Conservation (phyloP, 2,113 vertebrate species). For the Stomatorhinus ivindoensis region DNA sequence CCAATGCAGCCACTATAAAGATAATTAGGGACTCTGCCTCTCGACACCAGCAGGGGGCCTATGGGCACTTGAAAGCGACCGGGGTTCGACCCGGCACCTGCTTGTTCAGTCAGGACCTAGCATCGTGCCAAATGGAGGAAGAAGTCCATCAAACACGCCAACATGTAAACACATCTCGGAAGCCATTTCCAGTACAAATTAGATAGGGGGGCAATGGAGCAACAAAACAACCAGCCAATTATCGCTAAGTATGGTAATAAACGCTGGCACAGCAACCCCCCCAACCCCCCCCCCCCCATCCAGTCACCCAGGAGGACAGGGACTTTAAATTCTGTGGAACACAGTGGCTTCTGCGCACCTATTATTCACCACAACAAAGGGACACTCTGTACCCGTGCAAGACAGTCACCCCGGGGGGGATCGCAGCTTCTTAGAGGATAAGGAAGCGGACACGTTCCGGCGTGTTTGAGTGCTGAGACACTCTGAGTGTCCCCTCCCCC, state of each 20-base stretch:
- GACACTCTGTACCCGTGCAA: background rate
- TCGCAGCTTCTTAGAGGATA: background rate
- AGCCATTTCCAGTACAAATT: constrained; percentile 13
- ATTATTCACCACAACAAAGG: too few species aligned
- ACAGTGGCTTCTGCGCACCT: too few species aligned
- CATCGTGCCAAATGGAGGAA: background rate
- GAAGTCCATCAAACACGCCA: background rate
- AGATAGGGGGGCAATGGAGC: constrained; percentile 23
- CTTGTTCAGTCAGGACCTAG: background rate
- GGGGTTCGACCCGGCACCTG: background rate
- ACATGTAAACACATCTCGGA: background rate
- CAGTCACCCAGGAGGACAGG: too few species aligned
- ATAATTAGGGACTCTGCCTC: constrained; percentile 15
- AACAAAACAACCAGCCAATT: constrained; percentile 21
- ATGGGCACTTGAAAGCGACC: background rate
- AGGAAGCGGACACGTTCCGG: background rate
- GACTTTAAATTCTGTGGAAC: too few species aligned
- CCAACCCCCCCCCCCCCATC: background rate
- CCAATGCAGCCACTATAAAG: background rate
- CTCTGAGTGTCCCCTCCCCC: too few species aligned
- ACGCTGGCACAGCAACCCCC: background rate
- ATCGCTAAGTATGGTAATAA: background rate
- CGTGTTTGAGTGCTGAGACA: background rate
- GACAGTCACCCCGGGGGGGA: background rate
- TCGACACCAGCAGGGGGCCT: background rate